Base-by-base conservation (phyloP, 2,797 vertebrate species). In the Clamator glandarius region DNA sequence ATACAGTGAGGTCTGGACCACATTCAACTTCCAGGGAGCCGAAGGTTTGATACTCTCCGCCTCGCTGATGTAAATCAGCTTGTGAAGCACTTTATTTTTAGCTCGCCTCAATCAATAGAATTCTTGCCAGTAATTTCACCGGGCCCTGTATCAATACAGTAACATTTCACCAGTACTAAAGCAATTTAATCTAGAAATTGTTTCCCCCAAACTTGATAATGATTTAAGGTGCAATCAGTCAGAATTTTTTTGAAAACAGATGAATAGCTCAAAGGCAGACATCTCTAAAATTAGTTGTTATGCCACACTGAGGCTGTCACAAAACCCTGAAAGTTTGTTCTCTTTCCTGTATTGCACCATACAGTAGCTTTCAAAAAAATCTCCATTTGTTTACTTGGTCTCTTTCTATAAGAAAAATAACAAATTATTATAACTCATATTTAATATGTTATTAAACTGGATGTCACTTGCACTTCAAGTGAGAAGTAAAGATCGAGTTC, bases 271-370 rank as follows among this genome's bases (percentile, higher is more conserved):
- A 93, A 81, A 94, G 85, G 91, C 93, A 97, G 82, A 84, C 90
- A 79, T 68, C 91, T 97, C 84, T 91, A 93, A 96, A 96, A 96
- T 94, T 93, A 97, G 69, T 87, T 86, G 73, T 88, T 96, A 55
- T 12, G 12, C 93, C 90, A 95, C 95, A 84, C 41, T 26, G 55
- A 92, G 50, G 82, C 90, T 93, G 95, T 94, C 62, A 70, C 15
- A 11, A 96, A 94, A 33, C 76, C 10, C 62, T n/a, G 46, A 87
- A 95, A 84, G 70, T 84, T 90, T 80, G 57, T 79, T 96, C 87
- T 87, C 89, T 84, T 86, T 92, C 73, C 84, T 93, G 46, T 79
- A 66, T 20, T 76, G 68, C 62, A 81, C 39, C 63, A 76, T 61
- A 75, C 24, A 39, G 5, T 2, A 15, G 33, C 54, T 61, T 88